Evolutionary conservation across 2,888 invertebrate species (phyloP).

Genomic region (Sminthurides aquaticus): DNA sequence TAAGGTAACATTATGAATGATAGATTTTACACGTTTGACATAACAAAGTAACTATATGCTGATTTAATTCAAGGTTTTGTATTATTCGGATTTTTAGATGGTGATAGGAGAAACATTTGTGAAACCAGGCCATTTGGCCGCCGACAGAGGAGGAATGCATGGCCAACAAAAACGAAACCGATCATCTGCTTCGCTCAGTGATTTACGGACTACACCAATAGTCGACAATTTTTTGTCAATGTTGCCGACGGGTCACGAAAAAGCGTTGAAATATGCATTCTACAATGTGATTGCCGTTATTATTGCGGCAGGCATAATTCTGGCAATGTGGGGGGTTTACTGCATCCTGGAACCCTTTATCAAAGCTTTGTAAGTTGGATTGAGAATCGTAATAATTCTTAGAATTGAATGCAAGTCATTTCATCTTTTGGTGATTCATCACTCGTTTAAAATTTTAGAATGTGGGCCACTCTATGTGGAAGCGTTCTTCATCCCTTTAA

Average conservation of each 20-base stretch:
- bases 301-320: conserved; percentile 60
- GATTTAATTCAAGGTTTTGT: background rate
- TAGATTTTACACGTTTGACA: no score
- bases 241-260: conserved; percentile 69
- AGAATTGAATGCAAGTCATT: background rate
- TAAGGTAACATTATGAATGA: no score
- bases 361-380: conserved; percentile 60
- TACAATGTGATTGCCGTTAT: conserved; percentile 80
- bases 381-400: background rate
- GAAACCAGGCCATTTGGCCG: background rate
- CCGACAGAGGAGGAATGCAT: background rate
- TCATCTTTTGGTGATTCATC: background rate
- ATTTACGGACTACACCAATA: conserved; percentile 29
- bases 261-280: conserved; percentile 83
- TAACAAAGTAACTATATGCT: background rate
- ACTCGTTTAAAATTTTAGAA: background rate
- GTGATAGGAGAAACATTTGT: background rate
- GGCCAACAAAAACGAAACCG: background rate
- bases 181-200: conserved; percentile 13
- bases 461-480: conserved; percentile 96
- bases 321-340: conserved; percentile 69
- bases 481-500: conserved; percentile 95
- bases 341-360: conserved; percentile 84
- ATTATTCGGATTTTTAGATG: background rate
- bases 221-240: conserved; percentile 36